Base-by-base conservation (phyloP, 2,113 vertebrate species). In the Anhinga rufa region DNA sequence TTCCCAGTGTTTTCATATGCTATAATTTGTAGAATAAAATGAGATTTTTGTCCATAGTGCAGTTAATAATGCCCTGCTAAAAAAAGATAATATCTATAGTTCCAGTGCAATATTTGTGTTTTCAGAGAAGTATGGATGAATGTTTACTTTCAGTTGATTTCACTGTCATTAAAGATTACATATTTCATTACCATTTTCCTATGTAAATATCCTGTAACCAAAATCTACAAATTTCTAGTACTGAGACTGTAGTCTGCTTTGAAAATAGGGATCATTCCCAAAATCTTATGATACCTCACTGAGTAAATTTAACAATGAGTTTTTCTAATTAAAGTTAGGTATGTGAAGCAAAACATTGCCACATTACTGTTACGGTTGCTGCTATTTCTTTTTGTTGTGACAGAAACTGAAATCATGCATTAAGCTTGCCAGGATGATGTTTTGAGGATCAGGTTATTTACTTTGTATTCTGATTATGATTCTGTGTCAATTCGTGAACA, bases 11-110 rank as follows among this genome's bases (percentile, higher is more conserved):
- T 97, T 94, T 89, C 90, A 86, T 95, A 86, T 68, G 80, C 74
- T 94, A 87, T 95, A 93, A 94, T 86, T 97, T 89, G 40, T 88
- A 76, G 46, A 97, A 93, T 91, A 46, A 98, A 97, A 94, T 75
- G 40, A 95, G 48, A 61, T 82, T 96, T 93, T 95, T 87, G 17
- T 93, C 20, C 46, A 83, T 82, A 97, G 96, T 62, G 19, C 12
- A 8, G 38, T 87, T 86, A 95, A 90, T 93, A 80, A 66, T 75
- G 21, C 15, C 8, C 42, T 82, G 29, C 9, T 66, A 78, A 68
- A 24, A 62, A 18, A 44, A 69, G 7, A n/a, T 11, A 68, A 9
- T 87, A 36, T 62, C 25, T 22, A 14, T 58, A 76, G 12, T 70
- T 95, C 55, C 22, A 68, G 14, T 22, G 8, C 4, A 52, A 38